These are phyloP conservation scores for Myotis myotis DNA, from an alignment of 2,797 vertebrate species.

Conservation along the genomic window DNA sequence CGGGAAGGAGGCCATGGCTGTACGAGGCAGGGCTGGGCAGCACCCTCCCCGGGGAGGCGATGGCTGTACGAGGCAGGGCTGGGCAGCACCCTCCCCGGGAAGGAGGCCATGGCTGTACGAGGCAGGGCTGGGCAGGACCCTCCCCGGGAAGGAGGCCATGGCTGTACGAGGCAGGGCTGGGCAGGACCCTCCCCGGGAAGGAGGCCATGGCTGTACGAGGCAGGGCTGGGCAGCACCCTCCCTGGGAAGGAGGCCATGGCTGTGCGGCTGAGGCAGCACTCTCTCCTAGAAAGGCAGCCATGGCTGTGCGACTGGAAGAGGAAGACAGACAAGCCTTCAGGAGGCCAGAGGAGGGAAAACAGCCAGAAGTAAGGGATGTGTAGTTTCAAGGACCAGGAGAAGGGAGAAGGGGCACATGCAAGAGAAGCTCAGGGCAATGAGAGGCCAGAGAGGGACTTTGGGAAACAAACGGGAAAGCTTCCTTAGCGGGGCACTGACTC, in stretches of 20 bases:
- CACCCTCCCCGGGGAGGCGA: no score
- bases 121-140: background rate
- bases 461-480: background rate
- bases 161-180: no score
- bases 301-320: rapidly evolving
- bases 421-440: background rate
- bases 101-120: no score
- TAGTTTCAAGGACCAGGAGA: background rate
- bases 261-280: no score
- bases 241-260: no score
- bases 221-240: no score
- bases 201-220: no score
- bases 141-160: background rate
- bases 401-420: background rate
- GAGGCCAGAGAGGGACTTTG: background rate
- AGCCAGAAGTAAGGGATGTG: background rate
- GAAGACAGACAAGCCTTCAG: background rate
- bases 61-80: no score
- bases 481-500: background rate
- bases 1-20: no score
- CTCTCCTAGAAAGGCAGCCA: no score
- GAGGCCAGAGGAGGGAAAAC: background rate
- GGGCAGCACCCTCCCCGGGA: background rate
- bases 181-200: no score
- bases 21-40: no score